A percentile compares a stretch with the other conserved stretches of the same genome.
Conservation (phyloP, 2,888 invertebrate genomes). For the Nowickia ferox region DNA sequence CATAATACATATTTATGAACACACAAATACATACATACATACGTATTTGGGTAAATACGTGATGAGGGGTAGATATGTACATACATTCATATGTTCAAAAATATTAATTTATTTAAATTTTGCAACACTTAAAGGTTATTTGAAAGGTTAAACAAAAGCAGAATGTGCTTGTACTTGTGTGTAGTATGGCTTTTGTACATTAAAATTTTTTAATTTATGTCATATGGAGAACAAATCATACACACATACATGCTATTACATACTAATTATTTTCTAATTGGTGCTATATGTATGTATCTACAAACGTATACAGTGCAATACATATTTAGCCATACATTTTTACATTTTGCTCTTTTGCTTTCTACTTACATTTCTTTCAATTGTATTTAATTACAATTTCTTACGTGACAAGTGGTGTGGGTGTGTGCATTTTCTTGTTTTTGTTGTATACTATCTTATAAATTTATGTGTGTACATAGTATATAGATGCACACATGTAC, state of each 20-base stretch:
- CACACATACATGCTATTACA: conserved; percentile 10
- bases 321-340: neutral
- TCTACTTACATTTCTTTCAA: neutral
- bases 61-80: neutral
- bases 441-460: conserved; percentile 37
- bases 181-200: neutral
- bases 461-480: neutral
- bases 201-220: neutral
- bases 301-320: neutral
- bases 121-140: neutral
- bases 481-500: conserved; percentile 17
- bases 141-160: neutral
- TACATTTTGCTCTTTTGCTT: conserved; percentile 7
- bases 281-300: neutral
- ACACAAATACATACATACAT: neutral
- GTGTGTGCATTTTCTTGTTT: conserved; percentile 66
- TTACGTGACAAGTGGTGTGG: conserved; percentile 56
- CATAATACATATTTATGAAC: no score
- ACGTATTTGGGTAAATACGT: neutral
- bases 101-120: conserved; percentile 11
- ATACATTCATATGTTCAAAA: neutral
- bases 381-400: conserved; percentile 36
- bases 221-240: neutral
- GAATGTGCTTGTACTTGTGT: neutral
- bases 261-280: conserved; percentile 63